Percentiles rank a stretch among this genome's conserved stretches.
phyloP scores from a whole-genome alignment of 2,888 invertebrate genomes.

The Tortrix viridana region DNA sequence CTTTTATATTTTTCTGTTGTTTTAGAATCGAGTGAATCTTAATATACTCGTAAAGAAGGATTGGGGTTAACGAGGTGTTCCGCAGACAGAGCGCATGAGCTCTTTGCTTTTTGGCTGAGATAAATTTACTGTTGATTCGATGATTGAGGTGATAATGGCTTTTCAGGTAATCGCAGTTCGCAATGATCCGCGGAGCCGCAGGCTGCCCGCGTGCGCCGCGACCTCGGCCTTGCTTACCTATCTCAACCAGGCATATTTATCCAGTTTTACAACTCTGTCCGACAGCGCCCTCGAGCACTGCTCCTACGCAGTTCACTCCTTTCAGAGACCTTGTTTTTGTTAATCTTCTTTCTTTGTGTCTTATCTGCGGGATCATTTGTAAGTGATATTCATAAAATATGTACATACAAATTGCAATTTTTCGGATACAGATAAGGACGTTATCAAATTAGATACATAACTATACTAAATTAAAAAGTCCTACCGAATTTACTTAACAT shows the following conservation, averaged over 20 bases:
- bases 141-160: neutral
- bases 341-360: neutral
- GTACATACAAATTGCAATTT: neutral
- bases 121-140: neutral
- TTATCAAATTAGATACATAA: too few species aligned
- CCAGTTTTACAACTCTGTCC: constrained; percentile 51
- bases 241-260: constrained; percentile 60
- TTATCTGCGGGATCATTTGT: neutral
- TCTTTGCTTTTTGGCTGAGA: neutral
- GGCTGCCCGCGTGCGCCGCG: constrained; percentile 46
- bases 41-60: neutral
- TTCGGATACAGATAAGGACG: too few species aligned
- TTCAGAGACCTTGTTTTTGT: constrained; percentile 13
- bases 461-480: too few species aligned
- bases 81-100: neutral
- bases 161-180: neutral
- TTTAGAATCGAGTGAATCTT: neutral
- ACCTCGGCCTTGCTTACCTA: constrained; percentile 71
- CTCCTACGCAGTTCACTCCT: constrained; percentile 14
- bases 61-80: neutral
- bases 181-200: constrained; percentile 20
- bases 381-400: neutral
- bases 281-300: constrained; percentile 42
- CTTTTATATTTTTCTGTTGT: neutral
- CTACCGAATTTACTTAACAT: too few species aligned